phyloP scores from a whole-genome alignment of 2,113 vertebrate species.

The Oxyruncus cristatus region DNA sequence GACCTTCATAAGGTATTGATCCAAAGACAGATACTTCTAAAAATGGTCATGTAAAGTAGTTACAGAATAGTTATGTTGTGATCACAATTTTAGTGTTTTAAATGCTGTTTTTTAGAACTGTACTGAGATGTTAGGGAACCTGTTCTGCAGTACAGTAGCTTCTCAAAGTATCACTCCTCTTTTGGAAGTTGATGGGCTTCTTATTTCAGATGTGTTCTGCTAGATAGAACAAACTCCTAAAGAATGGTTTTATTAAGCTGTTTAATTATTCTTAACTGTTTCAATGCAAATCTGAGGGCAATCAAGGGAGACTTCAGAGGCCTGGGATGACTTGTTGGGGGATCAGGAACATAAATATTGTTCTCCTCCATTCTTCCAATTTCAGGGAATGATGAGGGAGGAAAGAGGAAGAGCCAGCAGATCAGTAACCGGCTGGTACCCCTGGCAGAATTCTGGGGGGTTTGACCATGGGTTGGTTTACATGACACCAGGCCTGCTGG shows the following conservation, averaged over 20 bases:
- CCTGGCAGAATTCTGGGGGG: background rate
- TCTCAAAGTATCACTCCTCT: background rate
- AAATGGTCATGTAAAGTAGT: background rate
- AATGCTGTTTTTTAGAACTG: background rate
- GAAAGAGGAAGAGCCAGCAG: background rate
- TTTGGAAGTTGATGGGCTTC: background rate
- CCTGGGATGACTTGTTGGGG: background rate
- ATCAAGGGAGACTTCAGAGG: background rate
- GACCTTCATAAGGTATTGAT: conserved; percentile 89
- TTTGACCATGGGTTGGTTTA: background rate
- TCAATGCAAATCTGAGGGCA: background rate
- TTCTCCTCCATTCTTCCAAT: background rate
- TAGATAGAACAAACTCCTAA: background rate
- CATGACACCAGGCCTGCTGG: background rate
- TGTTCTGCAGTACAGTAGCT: background rate
- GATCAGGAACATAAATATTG: background rate
- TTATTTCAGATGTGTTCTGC: background rate
- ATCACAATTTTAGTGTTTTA: background rate
- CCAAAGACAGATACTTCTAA: background rate
- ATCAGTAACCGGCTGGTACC: background rate
- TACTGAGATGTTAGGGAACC: background rate
- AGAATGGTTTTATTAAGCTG: background rate
- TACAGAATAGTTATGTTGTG: background rate
- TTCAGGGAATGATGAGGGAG: background rate
- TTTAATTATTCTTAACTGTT: background rate